A percentile compares a stretch with the other conserved stretches of the same genome.
Conservation (phyloP, 2,888 invertebrate species). For the Limenitis camilla region DNA sequence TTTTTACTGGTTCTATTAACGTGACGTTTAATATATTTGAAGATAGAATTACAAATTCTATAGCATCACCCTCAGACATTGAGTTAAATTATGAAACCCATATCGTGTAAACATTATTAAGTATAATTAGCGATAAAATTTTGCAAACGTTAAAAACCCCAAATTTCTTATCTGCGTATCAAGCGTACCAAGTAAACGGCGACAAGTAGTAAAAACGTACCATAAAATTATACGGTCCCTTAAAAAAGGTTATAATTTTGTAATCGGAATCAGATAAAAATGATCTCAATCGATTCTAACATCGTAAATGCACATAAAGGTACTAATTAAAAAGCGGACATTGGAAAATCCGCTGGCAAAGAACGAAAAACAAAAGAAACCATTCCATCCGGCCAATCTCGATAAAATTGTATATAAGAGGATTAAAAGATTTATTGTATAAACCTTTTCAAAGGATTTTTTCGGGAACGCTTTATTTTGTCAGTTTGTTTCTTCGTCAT, state of each 20-base stretch:
- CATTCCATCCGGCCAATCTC: conserved; percentile 51
- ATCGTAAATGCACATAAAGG: conserved; percentile 23
- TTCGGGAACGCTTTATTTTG: conserved; percentile 62
- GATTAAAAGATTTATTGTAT: conserved; percentile 70
- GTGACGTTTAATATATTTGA: too few species aligned
- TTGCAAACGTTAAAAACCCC: too few species aligned
- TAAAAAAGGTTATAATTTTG: conserved; percentile 6
- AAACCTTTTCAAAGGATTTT: conserved; percentile 64
- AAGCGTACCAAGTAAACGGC: not conserved
- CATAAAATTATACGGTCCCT: not conserved
- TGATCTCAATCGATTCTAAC: conserved; percentile 18
- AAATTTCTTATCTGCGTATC: too few species aligned
- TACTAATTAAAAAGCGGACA: conserved; percentile 34
- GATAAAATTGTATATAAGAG: conserved; percentile 69
- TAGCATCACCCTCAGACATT: too few species aligned
- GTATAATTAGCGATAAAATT: too few species aligned
- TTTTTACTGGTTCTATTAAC: too few species aligned
- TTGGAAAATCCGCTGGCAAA: conserved; percentile 33
- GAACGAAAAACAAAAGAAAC: conserved; percentile 31
- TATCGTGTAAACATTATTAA: too few species aligned
- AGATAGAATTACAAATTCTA: too few species aligned
- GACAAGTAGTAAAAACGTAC: conserved; percentile 1
- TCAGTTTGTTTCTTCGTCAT: conserved; percentile 47
- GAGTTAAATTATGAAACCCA: not conserved
- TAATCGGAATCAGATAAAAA: conserved; percentile 15